These are phyloP conservation scores for Hydrolagus affinis DNA, from an alignment of 2,113 vertebrate genomes.

Conservation along the genomic window DNA sequence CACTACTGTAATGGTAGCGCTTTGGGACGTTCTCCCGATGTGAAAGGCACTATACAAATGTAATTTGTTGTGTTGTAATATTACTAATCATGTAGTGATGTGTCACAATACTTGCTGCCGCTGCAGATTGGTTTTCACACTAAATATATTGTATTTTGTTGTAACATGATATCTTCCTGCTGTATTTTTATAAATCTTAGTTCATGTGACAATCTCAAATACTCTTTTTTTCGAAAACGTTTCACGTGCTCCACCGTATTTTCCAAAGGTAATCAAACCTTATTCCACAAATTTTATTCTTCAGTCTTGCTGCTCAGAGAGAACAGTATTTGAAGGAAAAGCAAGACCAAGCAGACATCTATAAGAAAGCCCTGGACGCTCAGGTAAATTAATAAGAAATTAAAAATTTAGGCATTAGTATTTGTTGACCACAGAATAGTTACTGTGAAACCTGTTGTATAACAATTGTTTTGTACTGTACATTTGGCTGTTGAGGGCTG, in stretches of 20 bases:
- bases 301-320: slow-evolving; percentile 55
- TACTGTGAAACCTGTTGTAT: background rate
- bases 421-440: background rate
- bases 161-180: background rate
- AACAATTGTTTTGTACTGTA: no score
- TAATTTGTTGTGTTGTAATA: no score
- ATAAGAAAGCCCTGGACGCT: slow-evolving; percentile 58
- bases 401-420: background rate
- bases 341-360: slow-evolving; percentile 47
- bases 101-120: background rate
- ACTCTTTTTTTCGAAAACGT: no score
- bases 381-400: slow-evolving; percentile 51
- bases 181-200: background rate
- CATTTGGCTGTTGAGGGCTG: no score
- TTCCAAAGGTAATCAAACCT: no score
- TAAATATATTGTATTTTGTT: background rate
- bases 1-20: no score
- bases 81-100: background rate
- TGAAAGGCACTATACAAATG: no score
- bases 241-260: no score
- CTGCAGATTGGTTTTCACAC: background rate
- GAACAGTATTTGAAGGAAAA: slow-evolving; percentile 55
- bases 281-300: slow-evolving; percentile 34
- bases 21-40: no score
- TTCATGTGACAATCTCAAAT: background rate